These are phyloP conservation scores for Drosophila gaucha DNA, from an alignment of 2,888 invertebrate species.

Conservation along the genomic window DNA sequence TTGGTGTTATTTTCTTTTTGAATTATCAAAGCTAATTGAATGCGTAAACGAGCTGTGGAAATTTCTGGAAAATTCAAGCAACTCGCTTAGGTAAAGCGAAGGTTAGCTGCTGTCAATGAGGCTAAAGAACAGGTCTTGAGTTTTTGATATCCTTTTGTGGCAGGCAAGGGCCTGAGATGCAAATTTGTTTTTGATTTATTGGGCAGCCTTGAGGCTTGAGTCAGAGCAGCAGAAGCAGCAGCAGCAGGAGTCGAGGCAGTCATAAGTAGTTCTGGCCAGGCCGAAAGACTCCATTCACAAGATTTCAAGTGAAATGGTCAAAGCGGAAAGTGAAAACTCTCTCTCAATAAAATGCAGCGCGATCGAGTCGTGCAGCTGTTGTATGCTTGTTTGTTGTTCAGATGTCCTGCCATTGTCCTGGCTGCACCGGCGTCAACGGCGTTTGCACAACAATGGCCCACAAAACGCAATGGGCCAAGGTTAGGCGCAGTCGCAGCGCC, in stretches of 20 bases:
- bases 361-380: conserved; percentile 37
- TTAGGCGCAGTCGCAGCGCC: conserved; percentile 39
- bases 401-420: conserved; percentile 23
- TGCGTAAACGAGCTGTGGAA: not conserved
- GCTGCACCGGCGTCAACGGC: conserved; percentile 53
- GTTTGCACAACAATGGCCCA: conserved; percentile 56
- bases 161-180: not conserved
- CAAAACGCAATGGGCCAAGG: conserved; percentile 46
- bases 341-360: conserved; percentile 33
- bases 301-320: conserved; percentile 37
- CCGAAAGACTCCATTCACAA: conserved; percentile 38
- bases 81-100: not conserved
- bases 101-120: not conserved
- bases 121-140: conserved; percentile 1
- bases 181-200: not conserved
- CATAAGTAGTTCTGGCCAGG: conserved; percentile 39
- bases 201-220: conserved; percentile 17
- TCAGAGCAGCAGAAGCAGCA: not conserved
- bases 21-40: not conserved
- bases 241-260: conserved; percentile 25
- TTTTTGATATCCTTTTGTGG: not conserved
- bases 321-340: conserved; percentile 9
- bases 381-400: conserved; percentile 2
- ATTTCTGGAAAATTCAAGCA: not conserved
- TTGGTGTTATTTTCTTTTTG: not conserved